These are phyloP conservation scores for Puntigrus tetrazona DNA, from an alignment of 2,113 vertebrate species.

Conservation along the genomic window DNA sequence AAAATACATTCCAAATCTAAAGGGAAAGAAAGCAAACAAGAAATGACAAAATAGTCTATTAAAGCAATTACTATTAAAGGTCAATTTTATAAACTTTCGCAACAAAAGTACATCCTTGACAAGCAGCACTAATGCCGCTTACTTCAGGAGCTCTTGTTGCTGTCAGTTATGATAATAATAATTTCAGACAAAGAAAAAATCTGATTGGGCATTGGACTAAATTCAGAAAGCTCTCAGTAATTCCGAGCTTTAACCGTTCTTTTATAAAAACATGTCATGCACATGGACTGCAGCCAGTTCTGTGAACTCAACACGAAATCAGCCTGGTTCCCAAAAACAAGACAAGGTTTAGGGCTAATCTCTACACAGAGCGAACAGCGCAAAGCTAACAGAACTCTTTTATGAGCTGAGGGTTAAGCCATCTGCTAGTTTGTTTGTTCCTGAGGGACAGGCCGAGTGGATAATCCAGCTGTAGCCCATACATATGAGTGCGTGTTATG, in stretches of 20 bases:
- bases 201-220: not conserved
- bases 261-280: slow-evolving; percentile 16
- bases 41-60: too few species aligned
- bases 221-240: not conserved
- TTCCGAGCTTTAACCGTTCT: not conserved
- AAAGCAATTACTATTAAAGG: too few species aligned
- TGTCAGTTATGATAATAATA: not conserved
- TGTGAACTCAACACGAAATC: not conserved
- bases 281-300: slow-evolving; percentile 5
- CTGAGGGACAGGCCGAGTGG: slow-evolving; percentile 1
- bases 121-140: not conserved
- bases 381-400: not conserved
- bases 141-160: not conserved
- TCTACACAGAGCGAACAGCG: not conserved
- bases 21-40: too few species aligned
- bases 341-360: not conserved
- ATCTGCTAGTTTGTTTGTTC: slow-evolving; percentile 29
- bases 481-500: not conserved
- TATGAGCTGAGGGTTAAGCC: not conserved
- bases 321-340: not conserved
- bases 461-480: slow-evolving; percentile 5
- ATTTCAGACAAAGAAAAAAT: not conserved
- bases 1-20: too few species aligned
- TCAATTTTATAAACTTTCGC: too few species aligned
- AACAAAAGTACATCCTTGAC: not conserved